Percentiles rank a stretch among this genome's conserved stretches.
These are phyloP conservation scores for Meloidogyne exigua DNA, from an alignment of 1,140 invertebrate species.

Conservation along the genomic window DNA sequence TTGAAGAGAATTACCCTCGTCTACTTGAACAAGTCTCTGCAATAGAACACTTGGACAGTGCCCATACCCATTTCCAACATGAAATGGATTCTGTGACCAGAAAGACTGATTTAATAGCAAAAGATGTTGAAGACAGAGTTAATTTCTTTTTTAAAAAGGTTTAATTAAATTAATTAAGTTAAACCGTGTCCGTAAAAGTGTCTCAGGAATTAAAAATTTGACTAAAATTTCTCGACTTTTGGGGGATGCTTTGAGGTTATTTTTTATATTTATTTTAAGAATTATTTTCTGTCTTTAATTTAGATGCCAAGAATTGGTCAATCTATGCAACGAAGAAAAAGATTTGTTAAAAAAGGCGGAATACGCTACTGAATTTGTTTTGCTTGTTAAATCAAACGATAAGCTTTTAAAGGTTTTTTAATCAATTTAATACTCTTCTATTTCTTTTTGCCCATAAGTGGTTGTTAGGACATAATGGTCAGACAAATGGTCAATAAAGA, in stretches of 20 bases:
- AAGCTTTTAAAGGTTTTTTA: slow-evolving; percentile 35
- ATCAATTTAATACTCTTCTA: too few relatives aligned
- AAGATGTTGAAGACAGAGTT: slow-evolving; percentile 14
- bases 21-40: slow-evolving; percentile 58
- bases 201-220: slow-evolving; percentile 32
- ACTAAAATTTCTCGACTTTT: slow-evolving; percentile 41
- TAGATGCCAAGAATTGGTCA: slow-evolving; percentile 48
- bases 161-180: neutral
- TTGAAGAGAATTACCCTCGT: slow-evolving; percentile 60
- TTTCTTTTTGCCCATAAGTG: too few relatives aligned
- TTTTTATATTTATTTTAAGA: slow-evolving; percentile 26
- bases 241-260: slow-evolving; percentile 37
- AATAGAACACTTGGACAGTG: slow-evolving; percentile 54
- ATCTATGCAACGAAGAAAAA: slow-evolving; percentile 38
- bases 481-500: too few relatives aligned
- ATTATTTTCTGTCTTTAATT: neutral
- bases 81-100: slow-evolving; percentile 36
- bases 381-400: slow-evolving; percentile 42
- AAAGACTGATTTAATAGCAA: slow-evolving; percentile 39
- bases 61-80: slow-evolving; percentile 32
- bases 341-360: slow-evolving; percentile 44
- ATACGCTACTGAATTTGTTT: slow-evolving; percentile 39
- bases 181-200: slow-evolving; percentile 27
- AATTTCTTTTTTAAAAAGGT: too few relatives aligned
- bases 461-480: too few relatives aligned